Base-by-base conservation (phyloP, 1,140 invertebrate species). In the Gonatopus flavifemur region DNA sequence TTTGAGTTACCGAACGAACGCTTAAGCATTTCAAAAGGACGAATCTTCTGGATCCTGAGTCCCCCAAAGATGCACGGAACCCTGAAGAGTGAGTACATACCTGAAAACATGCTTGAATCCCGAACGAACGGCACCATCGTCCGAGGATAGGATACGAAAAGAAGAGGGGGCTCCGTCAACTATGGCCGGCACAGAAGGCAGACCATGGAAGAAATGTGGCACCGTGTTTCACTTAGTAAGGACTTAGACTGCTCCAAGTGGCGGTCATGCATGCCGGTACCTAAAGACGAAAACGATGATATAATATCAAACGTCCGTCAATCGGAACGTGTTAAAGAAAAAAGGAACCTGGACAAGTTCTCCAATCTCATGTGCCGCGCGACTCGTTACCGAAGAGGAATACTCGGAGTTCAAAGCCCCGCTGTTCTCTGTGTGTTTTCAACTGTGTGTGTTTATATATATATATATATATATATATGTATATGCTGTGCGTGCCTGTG, bases 121-220 rank as follows among this genome's bases (percentile, higher is more conserved):
- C 31, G 47, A 45, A 44, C 24, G 42, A 45, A 49, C 12, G 64
- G 52, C 55, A 49, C 22, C 51, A 49, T 42, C 57, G 55, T 49
- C 40, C 9, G 24, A 28, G 46, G 10, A n/a, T n/a, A n/a, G 18
- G 50, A 49, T 13, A 18, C 8, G 22, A 41, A 45, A 15, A n/a
- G 49, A 54, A 66, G 61, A 57, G 66, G 52, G 55, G 44, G 56
- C 46, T 51, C 33, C 65, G 65, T 69, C 68, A 70, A 69, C 70
- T 72, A 74, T 76, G 73, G 73, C 74, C 66, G 72, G 69, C 70
- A 55, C 62, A 57, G 65, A 69, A 67, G 64, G 66, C 65, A 69
- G 70, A 63, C 70, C 64, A 72, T 52, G 63, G 69, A 70, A 72
- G 71, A 75, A 76, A 72, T 76, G 74, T 74, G 66, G 70, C 65